A percentile compares a stretch with the other conserved stretches of the same genome.
phyloP scores from a whole-genome alignment of 37 sponge, comb jelly and placozoan genomes.

The Lycopodina hypogea region DNA sequence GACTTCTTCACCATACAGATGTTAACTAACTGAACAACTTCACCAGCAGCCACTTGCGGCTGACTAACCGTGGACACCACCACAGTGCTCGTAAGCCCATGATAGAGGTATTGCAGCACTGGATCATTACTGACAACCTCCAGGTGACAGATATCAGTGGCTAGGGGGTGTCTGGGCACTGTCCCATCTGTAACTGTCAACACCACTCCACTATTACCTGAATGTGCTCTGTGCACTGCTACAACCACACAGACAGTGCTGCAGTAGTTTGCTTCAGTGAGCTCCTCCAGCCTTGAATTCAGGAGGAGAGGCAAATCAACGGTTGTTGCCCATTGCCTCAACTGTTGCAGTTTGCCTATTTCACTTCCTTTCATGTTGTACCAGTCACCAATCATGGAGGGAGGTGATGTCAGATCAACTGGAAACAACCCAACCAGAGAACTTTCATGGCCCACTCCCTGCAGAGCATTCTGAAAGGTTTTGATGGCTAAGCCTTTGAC shows the following conservation, averaged over 20 bases:
- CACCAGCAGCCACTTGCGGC: constrained; percentile 6
- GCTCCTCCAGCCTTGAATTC: constrained; percentile 4
- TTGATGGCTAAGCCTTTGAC: constrained; percentile 20
- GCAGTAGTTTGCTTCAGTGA: constrained; percentile 6
- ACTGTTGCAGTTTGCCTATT: not conserved
- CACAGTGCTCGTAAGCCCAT: not conserved
- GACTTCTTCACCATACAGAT: not conserved
- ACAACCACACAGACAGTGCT: constrained; percentile 13
- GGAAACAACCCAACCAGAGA: constrained; percentile 12
- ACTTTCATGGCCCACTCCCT: not conserved
- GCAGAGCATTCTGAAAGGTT: constrained; percentile 5
- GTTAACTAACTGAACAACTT: constrained; percentile 2
- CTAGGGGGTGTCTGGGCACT: not conserved
- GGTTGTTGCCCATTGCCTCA: constrained; percentile 11
- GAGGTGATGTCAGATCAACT: not conserved
- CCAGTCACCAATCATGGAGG: constrained; percentile 6
- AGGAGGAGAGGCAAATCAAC: not conserved
- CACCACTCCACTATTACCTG: not conserved
- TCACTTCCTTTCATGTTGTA: not conserved
- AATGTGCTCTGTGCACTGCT: not conserved
- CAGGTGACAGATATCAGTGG: not conserved
- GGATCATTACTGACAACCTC: not conserved
- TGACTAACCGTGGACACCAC: not conserved
- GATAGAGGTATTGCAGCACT: not conserved
- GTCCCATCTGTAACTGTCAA: constrained; percentile 17